Evolutionary conservation across 2,888 invertebrate genomes (phyloP).

Genomic region (Prostheceraeus crozeri): DNA sequence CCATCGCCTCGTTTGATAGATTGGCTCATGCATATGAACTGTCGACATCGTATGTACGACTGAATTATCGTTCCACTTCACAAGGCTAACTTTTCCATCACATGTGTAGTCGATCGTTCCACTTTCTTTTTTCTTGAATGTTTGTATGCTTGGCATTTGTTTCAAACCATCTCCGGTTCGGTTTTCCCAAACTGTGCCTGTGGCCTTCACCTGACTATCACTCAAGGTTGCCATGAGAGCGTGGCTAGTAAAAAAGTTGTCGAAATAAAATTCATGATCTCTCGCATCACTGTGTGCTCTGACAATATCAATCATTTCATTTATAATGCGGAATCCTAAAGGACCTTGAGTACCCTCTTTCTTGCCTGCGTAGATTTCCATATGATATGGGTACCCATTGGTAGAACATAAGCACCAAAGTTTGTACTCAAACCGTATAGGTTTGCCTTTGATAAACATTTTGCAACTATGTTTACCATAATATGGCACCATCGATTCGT

Average conservation of each 20-base stretch:
- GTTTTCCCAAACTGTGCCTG: conserved; percentile 25
- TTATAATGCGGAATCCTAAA: conserved; percentile 17
- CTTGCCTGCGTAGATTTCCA: conserved; percentile 25
- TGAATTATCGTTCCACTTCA: conserved; percentile 15
- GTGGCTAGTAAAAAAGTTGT: conserved; percentile 24
- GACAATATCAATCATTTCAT: conserved; percentile 12
- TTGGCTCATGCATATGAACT: neutral
- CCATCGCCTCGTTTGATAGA: neutral
- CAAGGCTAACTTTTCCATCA: conserved; percentile 1
- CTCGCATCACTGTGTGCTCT: neutral
- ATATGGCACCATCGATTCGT: conserved; percentile 26
- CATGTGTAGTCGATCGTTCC: conserved; percentile 17
- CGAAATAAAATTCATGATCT: conserved; percentile 12
- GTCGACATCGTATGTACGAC: neutral
- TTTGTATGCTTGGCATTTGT: conserved; percentile 5
- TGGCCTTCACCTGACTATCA: neutral
- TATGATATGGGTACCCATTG: conserved; percentile 15
- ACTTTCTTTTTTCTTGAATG: conserved; percentile 6
- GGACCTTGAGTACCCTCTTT: neutral
- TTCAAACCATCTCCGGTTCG: neutral
- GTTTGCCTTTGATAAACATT: conserved; percentile 25
- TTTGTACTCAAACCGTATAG: conserved; percentile 25
- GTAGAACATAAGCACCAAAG: conserved; percentile 14
- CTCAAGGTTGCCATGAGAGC: neutral
- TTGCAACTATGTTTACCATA: conserved; percentile 25